These are phyloP conservation scores for Coreoperca whiteheadi DNA, from an alignment of 2,113 vertebrate genomes.

Conservation along the genomic window DNA sequence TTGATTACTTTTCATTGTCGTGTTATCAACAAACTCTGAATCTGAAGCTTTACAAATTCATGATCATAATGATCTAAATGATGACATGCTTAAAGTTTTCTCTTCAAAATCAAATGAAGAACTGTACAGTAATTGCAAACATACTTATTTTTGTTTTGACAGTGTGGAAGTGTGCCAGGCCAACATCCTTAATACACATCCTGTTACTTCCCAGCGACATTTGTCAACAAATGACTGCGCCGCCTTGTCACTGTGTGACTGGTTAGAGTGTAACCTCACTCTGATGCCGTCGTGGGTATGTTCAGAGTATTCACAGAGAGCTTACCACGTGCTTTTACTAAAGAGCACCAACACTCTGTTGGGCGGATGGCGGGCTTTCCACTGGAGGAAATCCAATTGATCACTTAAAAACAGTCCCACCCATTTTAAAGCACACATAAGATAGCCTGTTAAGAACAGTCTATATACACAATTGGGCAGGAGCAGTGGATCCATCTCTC, in stretches of 20 bases:
- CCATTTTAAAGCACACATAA: conserved; percentile 71
- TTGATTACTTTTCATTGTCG: neutral
- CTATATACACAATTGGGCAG: conserved; percentile 49
- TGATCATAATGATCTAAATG: neutral
- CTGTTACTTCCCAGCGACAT: conserved; percentile 66
- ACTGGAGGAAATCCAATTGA: conserved; percentile 49
- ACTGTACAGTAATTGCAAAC: neutral
- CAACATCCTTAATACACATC: conserved; percentile 78
- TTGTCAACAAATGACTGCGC: conserved; percentile 33
- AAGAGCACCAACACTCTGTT: neutral
- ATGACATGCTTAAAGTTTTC: neutral
- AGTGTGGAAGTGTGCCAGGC: conserved; percentile 43
- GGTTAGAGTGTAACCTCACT: conserved; percentile 3
- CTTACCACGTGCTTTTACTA: conserved; percentile 18
- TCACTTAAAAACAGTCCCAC: conserved; percentile 70
- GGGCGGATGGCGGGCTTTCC: neutral
- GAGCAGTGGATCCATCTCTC: conserved; percentile 12
- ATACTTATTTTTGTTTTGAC: conserved; percentile 3
- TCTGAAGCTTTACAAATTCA: neutral
- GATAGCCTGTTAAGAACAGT: conserved; percentile 33
- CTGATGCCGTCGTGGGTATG: neutral
- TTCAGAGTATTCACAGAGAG: neutral
- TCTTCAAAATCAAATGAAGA: neutral
- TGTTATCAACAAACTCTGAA: neutral
- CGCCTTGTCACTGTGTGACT: neutral